A percentile compares a stretch with the other conserved stretches of the same genome.
phyloP scores from a whole-genome alignment of 2,113 vertebrate species.

The Phycodurus eques region DNA sequence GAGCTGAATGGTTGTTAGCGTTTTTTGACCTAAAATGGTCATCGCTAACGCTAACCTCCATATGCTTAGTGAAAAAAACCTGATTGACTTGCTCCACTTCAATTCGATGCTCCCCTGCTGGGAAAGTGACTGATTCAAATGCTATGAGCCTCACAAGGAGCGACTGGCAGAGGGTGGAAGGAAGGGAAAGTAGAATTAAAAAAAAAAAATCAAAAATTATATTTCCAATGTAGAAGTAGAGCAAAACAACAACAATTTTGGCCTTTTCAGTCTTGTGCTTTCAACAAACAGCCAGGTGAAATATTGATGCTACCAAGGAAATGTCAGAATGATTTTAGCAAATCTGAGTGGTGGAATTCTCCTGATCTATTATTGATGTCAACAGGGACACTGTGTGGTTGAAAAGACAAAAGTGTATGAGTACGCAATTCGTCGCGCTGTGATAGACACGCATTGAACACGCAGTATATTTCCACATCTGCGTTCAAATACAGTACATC shows the following conservation, averaged over 20 bases:
- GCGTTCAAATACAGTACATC: background rate
- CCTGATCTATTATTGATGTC: conserved; percentile 65
- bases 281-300: conserved; percentile 64
- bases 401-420: conserved; percentile 23
- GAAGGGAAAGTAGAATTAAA: conserved; percentile 10
- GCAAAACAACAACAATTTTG: conserved; percentile 25
- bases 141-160: background rate
- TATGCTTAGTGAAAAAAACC: background rate
- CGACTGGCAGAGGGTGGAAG: conserved; percentile 7
- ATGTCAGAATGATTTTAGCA: conserved; percentile 57
- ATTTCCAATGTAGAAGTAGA: conserved; percentile 22
- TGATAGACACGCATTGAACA: background rate
- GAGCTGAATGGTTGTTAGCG: no score
- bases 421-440: background rate
- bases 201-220: background rate
- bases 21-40: no score
- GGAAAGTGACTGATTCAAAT: background rate
- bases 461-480: background rate
- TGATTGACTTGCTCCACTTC: background rate
- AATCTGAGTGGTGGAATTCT: conserved; percentile 51
- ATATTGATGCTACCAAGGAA: conserved; percentile 74
- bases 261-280: conserved; percentile 47
- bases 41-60: background rate
- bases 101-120: background rate
- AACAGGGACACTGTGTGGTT: conserved; percentile 10